phyloP scores from a whole-genome alignment of 2,797 vertebrate species.

The Epinephelus awoara region DNA sequence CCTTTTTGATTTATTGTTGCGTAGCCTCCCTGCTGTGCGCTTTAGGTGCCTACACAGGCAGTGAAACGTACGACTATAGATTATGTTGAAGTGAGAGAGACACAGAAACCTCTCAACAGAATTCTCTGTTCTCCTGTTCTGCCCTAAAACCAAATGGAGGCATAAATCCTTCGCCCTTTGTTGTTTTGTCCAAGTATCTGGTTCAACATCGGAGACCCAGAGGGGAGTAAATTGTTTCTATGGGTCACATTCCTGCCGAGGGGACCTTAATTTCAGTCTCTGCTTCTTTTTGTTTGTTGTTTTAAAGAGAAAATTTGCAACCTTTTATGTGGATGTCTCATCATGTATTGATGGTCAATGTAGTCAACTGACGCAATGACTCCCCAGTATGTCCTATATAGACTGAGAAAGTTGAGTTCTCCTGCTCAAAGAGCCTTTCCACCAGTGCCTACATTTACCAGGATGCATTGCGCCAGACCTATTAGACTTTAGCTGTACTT shows the following conservation, averaged over 20 bases:
- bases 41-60: slow-evolving; percentile 22
- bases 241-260: slow-evolving; percentile 33
- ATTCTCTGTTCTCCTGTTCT: slow-evolving; percentile 51
- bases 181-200: slow-evolving; percentile 47
- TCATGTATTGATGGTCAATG: too few species aligned
- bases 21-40: slow-evolving; percentile 14
- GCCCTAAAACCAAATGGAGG: slow-evolving; percentile 60
- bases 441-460: too few species aligned
- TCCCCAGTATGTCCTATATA: too few species aligned
- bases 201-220: slow-evolving; percentile 33
- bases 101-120: slow-evolving; percentile 36
- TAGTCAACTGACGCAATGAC: too few species aligned
- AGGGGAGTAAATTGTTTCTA: slow-evolving; percentile 26
- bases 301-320: neutral
- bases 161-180: slow-evolving; percentile 63
- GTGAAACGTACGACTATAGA: slow-evolving; percentile 31
- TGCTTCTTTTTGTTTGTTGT: neutral
- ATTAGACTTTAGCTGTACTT: too few species aligned
- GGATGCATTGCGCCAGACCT: too few species aligned
- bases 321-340: too few species aligned
- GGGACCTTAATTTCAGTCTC: slow-evolving; percentile 18
- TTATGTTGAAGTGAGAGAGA: slow-evolving; percentile 31
- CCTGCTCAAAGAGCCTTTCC: too few species aligned
- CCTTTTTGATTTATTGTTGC: neutral
- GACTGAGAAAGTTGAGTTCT: too few species aligned